Percentiles rank a stretch among this genome's conserved stretches.
phyloP scores from a whole-genome alignment of 92 coral and sea anemone species.

The Epizoanthus rinbou region DNA sequence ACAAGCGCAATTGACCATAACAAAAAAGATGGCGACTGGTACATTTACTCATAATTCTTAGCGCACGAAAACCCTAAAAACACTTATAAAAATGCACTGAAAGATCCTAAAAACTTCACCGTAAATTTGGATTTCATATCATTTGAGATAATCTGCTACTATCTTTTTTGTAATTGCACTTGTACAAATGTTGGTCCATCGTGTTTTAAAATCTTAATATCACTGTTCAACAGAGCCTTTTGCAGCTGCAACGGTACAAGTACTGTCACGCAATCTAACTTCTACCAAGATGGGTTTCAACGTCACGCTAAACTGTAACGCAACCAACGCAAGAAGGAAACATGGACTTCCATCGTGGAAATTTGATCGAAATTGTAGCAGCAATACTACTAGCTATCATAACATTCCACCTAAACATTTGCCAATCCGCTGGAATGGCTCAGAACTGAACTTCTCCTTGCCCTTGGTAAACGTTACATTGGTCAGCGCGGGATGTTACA shows the following conservation, averaged over 20 bases:
- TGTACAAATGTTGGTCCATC: no score
- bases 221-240: background rate
- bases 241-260: background rate
- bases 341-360: constrained; percentile 8
- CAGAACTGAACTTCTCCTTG: background rate
- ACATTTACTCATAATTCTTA: no score
- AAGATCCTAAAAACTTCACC: no score
- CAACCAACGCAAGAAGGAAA: background rate
- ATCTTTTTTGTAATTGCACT: no score
- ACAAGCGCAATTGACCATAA: no score
- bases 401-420: background rate
- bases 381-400: background rate
- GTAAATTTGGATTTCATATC: no score
- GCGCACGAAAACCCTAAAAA: no score
- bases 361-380: constrained; percentile 24
- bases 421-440: constrained; percentile 5
- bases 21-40: no score
- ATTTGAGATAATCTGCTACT: no score
- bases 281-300: background rate
- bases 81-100: no score
- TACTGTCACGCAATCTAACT: constrained; percentile 10
- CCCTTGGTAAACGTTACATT: constrained; percentile 5
- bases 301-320: constrained; percentile 15
- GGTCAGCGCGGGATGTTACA: constrained; percentile 16
- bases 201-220: no score